Evolutionary conservation across 1,140 invertebrate genomes (phyloP).

Genomic region (Conus betulinus): DNA sequence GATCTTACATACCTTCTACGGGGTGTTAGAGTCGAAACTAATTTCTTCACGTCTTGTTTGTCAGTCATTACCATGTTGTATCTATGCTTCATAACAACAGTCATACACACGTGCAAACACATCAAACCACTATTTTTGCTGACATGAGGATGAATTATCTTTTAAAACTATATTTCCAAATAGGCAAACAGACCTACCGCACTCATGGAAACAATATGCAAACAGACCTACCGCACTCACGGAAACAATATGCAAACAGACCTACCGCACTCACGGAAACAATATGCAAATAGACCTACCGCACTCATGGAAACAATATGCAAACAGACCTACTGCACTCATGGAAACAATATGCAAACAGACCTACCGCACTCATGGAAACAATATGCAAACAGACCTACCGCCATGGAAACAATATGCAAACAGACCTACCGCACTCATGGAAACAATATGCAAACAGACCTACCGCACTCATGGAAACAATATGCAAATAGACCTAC

Average conservation of each 20-base stretch:
- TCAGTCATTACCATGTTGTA: no score
- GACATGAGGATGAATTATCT: no score
- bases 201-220: constrained; percentile 69
- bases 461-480: no score
- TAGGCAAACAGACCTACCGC: constrained; percentile 46
- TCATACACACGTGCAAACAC: no score
- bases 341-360: constrained; percentile 66
- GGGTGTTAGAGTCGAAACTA: no score
- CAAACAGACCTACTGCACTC: constrained; percentile 54
- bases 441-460: constrained; percentile 62
- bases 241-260: constrained; percentile 62
- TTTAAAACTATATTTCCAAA: no score
- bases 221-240: constrained; percentile 60
- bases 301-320: constrained; percentile 70
- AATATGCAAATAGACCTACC: constrained; percentile 54
- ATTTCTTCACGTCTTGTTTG: no score
- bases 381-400: constrained; percentile 58
- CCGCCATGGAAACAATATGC: constrained; percentile 71
- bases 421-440: constrained; percentile 59
- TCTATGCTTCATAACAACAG: no score
- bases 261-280: constrained; percentile 70
- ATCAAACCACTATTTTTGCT: no score
- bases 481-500: constrained; percentile 43
- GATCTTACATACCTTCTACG: no score
- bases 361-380: constrained; percentile 66